phyloP scores from a whole-genome alignment of 2,113 vertebrate genomes.

The Pleuronectes platessa region DNA sequence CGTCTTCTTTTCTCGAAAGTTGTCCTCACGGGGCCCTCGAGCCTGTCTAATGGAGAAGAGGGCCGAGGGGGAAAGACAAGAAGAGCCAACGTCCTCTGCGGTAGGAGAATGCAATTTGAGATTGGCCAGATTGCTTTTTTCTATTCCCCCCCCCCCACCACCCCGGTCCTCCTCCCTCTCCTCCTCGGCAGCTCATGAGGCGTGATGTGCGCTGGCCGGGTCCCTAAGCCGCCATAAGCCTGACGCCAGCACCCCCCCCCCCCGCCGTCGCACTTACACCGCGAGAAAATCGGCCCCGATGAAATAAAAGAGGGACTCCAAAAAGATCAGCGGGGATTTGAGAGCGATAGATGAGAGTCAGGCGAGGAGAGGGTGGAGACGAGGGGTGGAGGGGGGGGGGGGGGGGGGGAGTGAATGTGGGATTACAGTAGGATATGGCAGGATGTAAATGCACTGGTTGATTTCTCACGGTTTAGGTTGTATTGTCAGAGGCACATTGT shows the following conservation, averaged over 20 bases:
- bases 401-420: slow-evolving; percentile 33
- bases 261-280: slow-evolving; percentile 53
- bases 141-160: neutral
- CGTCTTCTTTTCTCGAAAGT: slow-evolving; percentile 49
- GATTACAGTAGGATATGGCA: slow-evolving; percentile 35
- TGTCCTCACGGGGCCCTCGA: slow-evolving; percentile 54
- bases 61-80: slow-evolving; percentile 60
- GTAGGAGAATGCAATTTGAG: slow-evolving; percentile 77
- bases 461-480: slow-evolving; percentile 34
- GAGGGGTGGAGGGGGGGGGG: neutral
- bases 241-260: slow-evolving; percentile 59
- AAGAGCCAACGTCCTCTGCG: slow-evolving; percentile 59
- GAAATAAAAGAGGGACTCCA: slow-evolving; percentile 79
- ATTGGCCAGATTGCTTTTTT: slow-evolving; percentile 81
- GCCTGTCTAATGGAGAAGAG: slow-evolving; percentile 71
- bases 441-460: slow-evolving; percentile 49
- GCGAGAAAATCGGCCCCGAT: slow-evolving; percentile 67
- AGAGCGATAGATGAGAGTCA: slow-evolving; percentile 67
- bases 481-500: slow-evolving; percentile 7
- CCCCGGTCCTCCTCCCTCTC: slow-evolving; percentile 3
- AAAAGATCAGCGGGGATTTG: slow-evolving; percentile 79
- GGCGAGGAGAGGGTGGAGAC: slow-evolving; percentile 37
- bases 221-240: slow-evolving; percentile 75
- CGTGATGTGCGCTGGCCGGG: slow-evolving; percentile 64
- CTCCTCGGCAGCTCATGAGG: slow-evolving; percentile 68